A percentile compares a stretch with the other conserved stretches of the same genome.
Evolutionary conservation across 92 coral and sea anemone species (phyloP).

Genomic region (Zoanthus gigantus): DNA sequence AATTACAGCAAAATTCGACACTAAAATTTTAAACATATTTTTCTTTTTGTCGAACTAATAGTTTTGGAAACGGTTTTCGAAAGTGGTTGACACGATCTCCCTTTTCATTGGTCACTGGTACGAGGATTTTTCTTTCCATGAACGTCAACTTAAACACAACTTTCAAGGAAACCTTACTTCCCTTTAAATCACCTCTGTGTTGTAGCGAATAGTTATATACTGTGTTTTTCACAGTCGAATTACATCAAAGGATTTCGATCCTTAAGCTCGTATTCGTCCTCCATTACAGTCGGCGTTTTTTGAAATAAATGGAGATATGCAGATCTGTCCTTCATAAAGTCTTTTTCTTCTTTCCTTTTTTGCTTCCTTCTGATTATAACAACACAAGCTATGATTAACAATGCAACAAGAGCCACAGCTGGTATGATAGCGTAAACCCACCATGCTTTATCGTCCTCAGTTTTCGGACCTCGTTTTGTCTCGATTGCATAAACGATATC

Average conservation of each 20-base stretch:
- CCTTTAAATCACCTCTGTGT: not conserved
- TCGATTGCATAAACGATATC: conserved; percentile 32
- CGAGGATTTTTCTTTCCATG: not conserved
- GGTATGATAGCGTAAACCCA: conserved; percentile 97
- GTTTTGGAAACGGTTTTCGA: not conserved
- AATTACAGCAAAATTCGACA: not conserved
- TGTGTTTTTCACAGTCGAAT: not conserved
- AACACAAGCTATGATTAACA: conserved; percentile 80
- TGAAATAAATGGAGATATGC: conserved; percentile 80
- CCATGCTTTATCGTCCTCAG: conserved; percentile 59
- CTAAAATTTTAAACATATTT: not conserved
- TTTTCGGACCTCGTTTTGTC: conserved; percentile 45
- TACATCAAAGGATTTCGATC: conserved; percentile 57
- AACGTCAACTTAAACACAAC: not conserved
- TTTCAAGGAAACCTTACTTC: not conserved
- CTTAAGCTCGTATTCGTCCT: conserved; percentile 92
- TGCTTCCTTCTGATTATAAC: conserved; percentile 80
- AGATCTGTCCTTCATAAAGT: conserved; percentile 74
- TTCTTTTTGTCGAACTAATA: not conserved
- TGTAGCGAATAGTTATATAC: not conserved
- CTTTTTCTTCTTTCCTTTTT: conserved; percentile 62
- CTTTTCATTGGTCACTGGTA: not conserved
- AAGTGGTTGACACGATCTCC: not conserved
- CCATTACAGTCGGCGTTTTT: conserved; percentile 93
- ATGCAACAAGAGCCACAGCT: conserved; percentile 88